phyloP scores from a whole-genome alignment of 2,113 vertebrate genomes.

The Haliaeetus leucogaster region DNA sequence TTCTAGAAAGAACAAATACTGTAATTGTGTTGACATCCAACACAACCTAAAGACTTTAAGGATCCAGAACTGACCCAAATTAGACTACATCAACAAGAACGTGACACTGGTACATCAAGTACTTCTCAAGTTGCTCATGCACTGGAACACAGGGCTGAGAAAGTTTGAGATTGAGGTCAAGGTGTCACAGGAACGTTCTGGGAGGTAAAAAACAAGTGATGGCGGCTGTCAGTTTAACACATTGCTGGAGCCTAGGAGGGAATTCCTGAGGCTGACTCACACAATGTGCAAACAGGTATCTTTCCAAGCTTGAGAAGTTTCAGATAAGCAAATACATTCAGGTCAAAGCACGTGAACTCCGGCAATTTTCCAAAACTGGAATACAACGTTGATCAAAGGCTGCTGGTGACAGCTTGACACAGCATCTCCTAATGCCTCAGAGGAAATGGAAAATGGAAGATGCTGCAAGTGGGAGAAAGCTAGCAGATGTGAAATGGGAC shows the following conservation, averaged over 20 bases:
- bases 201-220: not conserved
- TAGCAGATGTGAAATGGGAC: not conserved
- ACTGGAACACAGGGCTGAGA: not conserved
- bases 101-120: not conserved
- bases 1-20: not conserved
- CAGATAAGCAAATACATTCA: not conserved
- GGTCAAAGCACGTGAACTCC: not conserved
- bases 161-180: not conserved
- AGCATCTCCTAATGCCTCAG: not conserved
- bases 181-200: not conserved
- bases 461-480: not conserved
- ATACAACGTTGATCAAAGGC: not conserved
- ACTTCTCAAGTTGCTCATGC: not conserved
- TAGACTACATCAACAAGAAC: not conserved
- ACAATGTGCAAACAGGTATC: not conserved
- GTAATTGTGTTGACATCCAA: not conserved
- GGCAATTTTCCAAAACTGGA: not conserved
- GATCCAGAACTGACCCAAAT: not conserved
- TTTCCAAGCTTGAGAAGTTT: not conserved
- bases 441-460: not conserved
- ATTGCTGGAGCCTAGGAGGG: not conserved
- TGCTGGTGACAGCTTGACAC: not conserved
- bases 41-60: not conserved
- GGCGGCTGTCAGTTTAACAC: not conserved
- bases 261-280: conserved; percentile 31